phyloP scores from a whole-genome alignment of 92 coral and sea anemone species.

The Isaurus tuberculatus region DNA sequence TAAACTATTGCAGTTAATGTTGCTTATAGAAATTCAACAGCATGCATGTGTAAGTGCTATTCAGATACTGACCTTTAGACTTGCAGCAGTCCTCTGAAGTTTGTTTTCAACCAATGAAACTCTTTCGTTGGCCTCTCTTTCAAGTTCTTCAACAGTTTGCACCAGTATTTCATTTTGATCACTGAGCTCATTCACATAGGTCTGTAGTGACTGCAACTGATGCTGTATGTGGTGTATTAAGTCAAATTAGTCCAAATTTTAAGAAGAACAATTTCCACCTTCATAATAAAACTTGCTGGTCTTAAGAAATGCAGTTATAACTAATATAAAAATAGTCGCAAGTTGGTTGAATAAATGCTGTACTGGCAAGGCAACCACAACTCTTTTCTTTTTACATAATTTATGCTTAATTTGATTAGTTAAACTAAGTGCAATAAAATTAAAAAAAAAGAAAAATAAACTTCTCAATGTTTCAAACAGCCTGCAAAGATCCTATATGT shows the following conservation, averaged over 20 bases:
- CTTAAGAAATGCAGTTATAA: too few relatives aligned
- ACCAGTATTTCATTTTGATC: conserved; percentile 98
- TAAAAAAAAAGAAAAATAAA: too few relatives aligned
- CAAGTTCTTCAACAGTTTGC: conserved; percentile 98
- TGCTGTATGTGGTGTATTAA: conserved; percentile 65
- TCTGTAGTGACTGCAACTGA: conserved; percentile 91
- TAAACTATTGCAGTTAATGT: background rate
- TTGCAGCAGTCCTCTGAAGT: conserved; percentile 75
- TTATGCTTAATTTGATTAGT: too few relatives aligned
- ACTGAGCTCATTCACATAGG: conserved; percentile 91
- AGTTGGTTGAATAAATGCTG: too few relatives aligned
- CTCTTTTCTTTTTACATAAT: too few relatives aligned
- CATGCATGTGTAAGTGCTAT: background rate
- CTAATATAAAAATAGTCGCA: too few relatives aligned
- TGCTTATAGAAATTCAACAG: background rate
- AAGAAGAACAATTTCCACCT: too few relatives aligned
- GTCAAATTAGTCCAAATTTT: background rate
- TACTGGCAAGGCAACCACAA: too few relatives aligned
- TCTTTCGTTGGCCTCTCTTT: conserved; percentile 95
- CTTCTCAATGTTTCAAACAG: too few relatives aligned
- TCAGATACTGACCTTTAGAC: conserved; percentile 34
- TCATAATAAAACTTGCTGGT: too few relatives aligned
- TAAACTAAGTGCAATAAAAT: too few relatives aligned
- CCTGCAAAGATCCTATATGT: too few relatives aligned
- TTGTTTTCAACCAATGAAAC: conserved; percentile 91